Percentiles rank a stretch among this genome's conserved stretches.
These are phyloP conservation scores for Odontomyia ornata DNA, from an alignment of 2,888 invertebrate species.

Conservation along the genomic window DNA sequence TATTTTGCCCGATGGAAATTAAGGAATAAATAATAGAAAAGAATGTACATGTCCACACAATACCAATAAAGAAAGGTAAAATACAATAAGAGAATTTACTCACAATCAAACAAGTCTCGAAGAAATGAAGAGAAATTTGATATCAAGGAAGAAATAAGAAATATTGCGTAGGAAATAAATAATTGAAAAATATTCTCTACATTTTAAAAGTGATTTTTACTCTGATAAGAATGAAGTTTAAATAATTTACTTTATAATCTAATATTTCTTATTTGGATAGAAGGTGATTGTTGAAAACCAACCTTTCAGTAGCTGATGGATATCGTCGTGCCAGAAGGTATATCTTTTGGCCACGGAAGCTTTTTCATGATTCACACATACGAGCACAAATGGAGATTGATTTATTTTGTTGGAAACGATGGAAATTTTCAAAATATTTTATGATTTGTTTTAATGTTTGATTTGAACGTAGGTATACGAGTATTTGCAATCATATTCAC, in stretches of 20 bases:
- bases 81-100: no score
- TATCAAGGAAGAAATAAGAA: no score
- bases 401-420: no score
- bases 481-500: neutral
- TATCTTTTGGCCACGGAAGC: conserved; percentile 58
- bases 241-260: conserved; percentile 29
- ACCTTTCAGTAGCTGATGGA: conserved; percentile 58
- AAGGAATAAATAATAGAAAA: neutral
- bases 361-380: conserved; percentile 44
- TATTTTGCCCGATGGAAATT: neutral
- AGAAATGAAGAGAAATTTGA: neutral
- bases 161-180: no score
- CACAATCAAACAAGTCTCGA: neutral
- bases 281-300: conserved; percentile 50
- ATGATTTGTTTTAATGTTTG: neutral
- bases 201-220: neutral
- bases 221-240: neutral
- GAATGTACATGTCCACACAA: neutral
- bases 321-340: conserved; percentile 57
- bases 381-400: neutral
- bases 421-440: no score
- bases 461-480: neutral
- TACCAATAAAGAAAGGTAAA: neutral
- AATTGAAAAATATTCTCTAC: neutral
- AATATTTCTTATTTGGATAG: conserved; percentile 18